These are phyloP conservation scores for Lutraria rhynchaena DNA, from an alignment of 1,140 invertebrate species.

Conservation along the genomic window DNA sequence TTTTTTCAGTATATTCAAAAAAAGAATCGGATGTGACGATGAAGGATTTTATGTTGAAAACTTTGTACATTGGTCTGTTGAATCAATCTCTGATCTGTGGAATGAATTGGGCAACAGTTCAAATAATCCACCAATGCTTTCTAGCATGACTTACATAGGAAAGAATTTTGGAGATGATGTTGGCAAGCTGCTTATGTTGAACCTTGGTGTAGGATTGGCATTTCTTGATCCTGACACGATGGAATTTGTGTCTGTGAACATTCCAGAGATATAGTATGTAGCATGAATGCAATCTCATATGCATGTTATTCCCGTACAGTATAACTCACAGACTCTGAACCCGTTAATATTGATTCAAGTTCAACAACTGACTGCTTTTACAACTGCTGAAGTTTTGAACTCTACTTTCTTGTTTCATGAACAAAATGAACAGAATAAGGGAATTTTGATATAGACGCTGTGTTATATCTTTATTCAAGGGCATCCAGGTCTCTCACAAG, in stretches of 20 bases:
- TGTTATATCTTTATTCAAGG: no score
- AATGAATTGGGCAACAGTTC: background rate
- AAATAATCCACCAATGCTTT: background rate
- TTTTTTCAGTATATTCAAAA: constrained; percentile 8
- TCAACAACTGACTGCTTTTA: no score
- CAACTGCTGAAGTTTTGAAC: no score
- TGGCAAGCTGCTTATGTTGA: constrained; percentile 22
- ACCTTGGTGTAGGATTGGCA: constrained; percentile 8
- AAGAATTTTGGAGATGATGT: background rate
- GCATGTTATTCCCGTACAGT: no score
- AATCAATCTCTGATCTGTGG: background rate
- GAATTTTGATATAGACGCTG: no score
- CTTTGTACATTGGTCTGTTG: background rate
- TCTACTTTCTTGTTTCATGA: no score
- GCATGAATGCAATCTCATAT: no score
- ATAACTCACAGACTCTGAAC: no score
- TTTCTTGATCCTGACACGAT: constrained; percentile 23
- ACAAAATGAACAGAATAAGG: no score
- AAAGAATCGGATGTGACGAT: background rate
- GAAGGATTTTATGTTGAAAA: background rate
- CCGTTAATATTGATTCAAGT: no score
- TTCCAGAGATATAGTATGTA: constrained; percentile 13
- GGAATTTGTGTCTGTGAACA: constrained; percentile 6
- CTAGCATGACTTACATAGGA: background rate
- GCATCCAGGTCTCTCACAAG: no score